Evolutionary conservation across 2,797 vertebrate genomes (phyloP).

Genomic region (Melanotaenia maccullochi): DNA sequence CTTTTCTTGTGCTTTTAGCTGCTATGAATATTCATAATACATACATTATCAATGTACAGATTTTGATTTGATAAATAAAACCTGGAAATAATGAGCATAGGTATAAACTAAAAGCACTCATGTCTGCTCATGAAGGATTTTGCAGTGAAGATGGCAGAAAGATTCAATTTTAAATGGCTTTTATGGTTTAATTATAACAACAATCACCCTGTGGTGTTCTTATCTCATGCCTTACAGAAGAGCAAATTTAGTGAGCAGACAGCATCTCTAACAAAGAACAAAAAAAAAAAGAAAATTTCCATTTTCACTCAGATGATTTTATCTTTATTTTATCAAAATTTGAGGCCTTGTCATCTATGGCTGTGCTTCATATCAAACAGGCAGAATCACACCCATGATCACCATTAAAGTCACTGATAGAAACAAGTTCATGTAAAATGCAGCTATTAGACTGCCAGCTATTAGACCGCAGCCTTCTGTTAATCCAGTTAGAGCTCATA

Average conservation of each 20-base stretch:
- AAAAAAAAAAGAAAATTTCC: neutral
- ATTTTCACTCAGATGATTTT: neutral
- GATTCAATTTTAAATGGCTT: neutral
- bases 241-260: neutral
- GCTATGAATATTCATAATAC: constrained; percentile 13
- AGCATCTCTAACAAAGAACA: constrained; percentile 7
- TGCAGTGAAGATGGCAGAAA: neutral
- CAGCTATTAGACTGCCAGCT: constrained; percentile 2
- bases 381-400: neutral
- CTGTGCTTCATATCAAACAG: neutral
- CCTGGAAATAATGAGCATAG: neutral
- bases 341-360: neutral
- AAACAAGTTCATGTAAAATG: constrained; percentile 6
- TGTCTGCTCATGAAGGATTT: neutral
- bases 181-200: constrained; percentile 4
- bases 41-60: neutral
- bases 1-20: neutral
- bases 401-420: neutral
- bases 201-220: neutral
- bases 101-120: neutral
- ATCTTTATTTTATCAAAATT: neutral
- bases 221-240: neutral
- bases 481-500: constrained; percentile 8
- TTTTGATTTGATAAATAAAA: neutral
- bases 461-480: constrained; percentile 19